Conservation (phyloP, 2,797 vertebrate genomes). For the Bovichtus variegatus region DNA sequence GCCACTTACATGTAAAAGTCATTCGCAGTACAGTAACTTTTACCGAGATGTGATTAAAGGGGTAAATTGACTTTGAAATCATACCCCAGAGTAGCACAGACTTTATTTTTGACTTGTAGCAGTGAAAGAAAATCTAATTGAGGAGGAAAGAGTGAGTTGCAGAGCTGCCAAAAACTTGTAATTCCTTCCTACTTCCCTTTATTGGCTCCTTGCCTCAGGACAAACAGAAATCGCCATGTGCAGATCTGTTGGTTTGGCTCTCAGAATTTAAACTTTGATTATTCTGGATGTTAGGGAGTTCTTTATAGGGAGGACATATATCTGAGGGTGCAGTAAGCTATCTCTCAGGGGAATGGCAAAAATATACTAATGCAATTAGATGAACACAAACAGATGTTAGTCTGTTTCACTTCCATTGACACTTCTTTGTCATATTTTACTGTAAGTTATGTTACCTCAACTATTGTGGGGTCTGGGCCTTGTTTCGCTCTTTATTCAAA, state of each 20-base stretch:
- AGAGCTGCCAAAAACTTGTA: slow-evolving; percentile 71
- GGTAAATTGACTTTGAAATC: slow-evolving; percentile 70
- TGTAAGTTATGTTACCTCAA: slow-evolving; percentile 38
- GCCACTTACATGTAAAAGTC: slow-evolving; percentile 53
- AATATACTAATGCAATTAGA: slow-evolving; percentile 21
- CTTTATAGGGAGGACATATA: slow-evolving; percentile 33
- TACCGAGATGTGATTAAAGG: slow-evolving; percentile 63
- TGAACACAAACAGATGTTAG: slow-evolving; percentile 46
- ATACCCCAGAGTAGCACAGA: slow-evolving; percentile 54
- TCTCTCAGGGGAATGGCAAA: slow-evolving; percentile 54
- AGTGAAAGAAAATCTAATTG: slow-evolving; percentile 70
- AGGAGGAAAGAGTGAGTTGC: slow-evolving; percentile 64
- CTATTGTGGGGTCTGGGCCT: slow-evolving; percentile 4
- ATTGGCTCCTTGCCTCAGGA: slow-evolving; percentile 68
- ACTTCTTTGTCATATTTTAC: slow-evolving; percentile 16
- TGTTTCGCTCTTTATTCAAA: slow-evolving; percentile 16
- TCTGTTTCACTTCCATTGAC: too few relatives aligned
- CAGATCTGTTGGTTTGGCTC: slow-evolving; percentile 72
- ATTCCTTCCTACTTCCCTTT: slow-evolving; percentile 70
- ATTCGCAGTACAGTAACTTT: slow-evolving; percentile 45
- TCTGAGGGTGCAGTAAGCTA: slow-evolving; percentile 50
- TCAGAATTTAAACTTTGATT: slow-evolving; percentile 60
- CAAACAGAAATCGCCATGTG: slow-evolving; percentile 66
- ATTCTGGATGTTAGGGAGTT: slow-evolving; percentile 47
- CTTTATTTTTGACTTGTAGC: slow-evolving; percentile 64